Percentiles rank a stretch among this genome's conserved stretches.
phyloP scores from a whole-genome alignment of 1,140 invertebrate species.

The Eupristina koningsbergeri region DNA sequence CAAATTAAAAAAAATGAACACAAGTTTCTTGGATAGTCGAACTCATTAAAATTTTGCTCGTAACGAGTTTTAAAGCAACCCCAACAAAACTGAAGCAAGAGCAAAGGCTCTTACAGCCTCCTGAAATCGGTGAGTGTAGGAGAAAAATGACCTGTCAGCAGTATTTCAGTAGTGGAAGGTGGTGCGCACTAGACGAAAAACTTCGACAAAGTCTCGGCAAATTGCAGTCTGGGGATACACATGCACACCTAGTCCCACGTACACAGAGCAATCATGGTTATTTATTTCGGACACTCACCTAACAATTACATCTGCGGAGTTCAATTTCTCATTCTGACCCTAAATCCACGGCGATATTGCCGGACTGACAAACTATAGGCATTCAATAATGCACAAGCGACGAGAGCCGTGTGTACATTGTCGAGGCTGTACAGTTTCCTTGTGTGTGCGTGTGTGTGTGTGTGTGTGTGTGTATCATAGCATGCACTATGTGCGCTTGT shows the following conservation, averaged over 20 bases:
- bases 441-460: background rate
- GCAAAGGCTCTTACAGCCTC: background rate
- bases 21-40: no score
- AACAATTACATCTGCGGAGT: conserved; percentile 53
- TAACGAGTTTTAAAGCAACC: background rate
- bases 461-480: conserved; percentile 17
- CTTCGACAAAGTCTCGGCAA: background rate
- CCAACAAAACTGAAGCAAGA: background rate
- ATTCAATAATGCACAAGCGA: conserved; percentile 59
- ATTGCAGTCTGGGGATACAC: background rate
- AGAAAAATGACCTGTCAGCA: conserved; percentile 5
- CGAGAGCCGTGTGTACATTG: conserved; percentile 48
- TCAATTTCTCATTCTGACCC: conserved; percentile 55
- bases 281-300: no score
- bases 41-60: conserved; percentile 1
- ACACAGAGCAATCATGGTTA: conserved; percentile 42
- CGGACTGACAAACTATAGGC: conserved; percentile 36
- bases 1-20: no score
- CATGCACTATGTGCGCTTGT: no score
- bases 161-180: conserved; percentile 16
- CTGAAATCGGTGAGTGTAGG: background rate
- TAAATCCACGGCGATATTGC: background rate
- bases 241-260: background rate
- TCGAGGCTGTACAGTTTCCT: no score
- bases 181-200: background rate